A percentile compares a stretch with the other conserved stretches of the same genome.
These are phyloP conservation scores for Heliconius erato DNA, from an alignment of 2,888 invertebrate genomes.

Conservation along the genomic window DNA sequence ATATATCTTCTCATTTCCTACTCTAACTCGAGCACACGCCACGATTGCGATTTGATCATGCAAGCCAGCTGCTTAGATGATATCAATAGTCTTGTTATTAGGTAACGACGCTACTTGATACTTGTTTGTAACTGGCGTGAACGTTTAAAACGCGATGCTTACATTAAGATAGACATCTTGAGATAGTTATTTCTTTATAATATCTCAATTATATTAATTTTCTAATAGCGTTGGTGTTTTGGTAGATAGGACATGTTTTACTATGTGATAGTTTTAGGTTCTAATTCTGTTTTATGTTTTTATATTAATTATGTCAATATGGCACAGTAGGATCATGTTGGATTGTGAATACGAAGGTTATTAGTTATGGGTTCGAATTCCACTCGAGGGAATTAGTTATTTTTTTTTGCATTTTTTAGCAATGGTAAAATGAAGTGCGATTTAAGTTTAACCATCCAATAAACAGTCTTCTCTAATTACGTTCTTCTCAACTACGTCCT, in stretches of 20 bases:
- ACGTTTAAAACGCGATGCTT: slow-evolving; percentile 31
- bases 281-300: no score
- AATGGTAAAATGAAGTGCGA: no score
- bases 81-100: slow-evolving; percentile 55
- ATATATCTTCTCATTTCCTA: neutral
- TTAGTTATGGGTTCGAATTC: no score
- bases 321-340: no score
- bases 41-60: slow-evolving; percentile 34
- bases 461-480: no score
- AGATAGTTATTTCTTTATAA: neutral
- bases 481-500: no score
- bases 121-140: slow-evolving; percentile 38
- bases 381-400: no score
- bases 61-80: slow-evolving; percentile 47
- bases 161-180: slow-evolving; percentile 16
- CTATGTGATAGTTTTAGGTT: neutral
- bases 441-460: no score
- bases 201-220: slow-evolving; percentile 8
- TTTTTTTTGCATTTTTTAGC: no score
- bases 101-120: slow-evolving; percentile 45
- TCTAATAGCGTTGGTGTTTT: neutral
- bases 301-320: no score
- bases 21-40: slow-evolving; percentile 8
- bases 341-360: neutral
- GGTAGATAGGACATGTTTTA: neutral